Conservation (phyloP, 2,113 vertebrate genomes). For the Sorex fumeus region DNA sequence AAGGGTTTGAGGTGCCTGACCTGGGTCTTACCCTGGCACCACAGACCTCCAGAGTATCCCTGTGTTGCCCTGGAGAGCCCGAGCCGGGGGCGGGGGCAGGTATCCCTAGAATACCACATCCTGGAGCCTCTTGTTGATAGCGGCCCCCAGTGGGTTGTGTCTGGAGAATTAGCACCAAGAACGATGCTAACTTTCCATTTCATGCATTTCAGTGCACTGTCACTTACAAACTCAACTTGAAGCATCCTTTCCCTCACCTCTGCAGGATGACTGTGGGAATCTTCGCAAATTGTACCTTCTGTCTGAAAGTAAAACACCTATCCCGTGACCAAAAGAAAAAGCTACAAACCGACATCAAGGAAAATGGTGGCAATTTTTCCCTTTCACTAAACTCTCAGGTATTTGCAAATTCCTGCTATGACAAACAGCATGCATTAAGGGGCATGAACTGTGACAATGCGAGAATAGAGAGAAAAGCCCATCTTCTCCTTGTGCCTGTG, state of each 20-base stretch:
- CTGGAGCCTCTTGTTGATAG: too few species aligned
- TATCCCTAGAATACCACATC: too few species aligned
- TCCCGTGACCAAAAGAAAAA: slow-evolving; percentile 87
- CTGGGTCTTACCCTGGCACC: not conserved
- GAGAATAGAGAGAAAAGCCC: not conserved
- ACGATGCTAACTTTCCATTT: too few species aligned
- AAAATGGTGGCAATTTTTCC: slow-evolving; percentile 89
- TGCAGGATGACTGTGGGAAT: slow-evolving; percentile 85
- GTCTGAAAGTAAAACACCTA: slow-evolving; percentile 89
- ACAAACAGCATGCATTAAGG: not conserved
- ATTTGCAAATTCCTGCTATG: slow-evolving; percentile 56
- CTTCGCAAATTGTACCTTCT: slow-evolving; percentile 89
- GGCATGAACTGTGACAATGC: not conserved
- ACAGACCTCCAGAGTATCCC: not conserved
- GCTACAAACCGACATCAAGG: slow-evolving; percentile 87
- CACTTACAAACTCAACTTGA: not conserved
- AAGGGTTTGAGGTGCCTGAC: not conserved
- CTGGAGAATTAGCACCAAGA: not conserved
- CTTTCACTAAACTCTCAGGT: slow-evolving; percentile 91
- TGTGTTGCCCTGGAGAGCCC: too few species aligned
- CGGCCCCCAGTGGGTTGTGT: too few species aligned
- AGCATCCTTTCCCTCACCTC: slow-evolving; percentile 53
- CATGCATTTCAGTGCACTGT: too few species aligned
- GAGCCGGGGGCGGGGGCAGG: too few species aligned
- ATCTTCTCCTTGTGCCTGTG: not conserved